Base-by-base conservation (phyloP, 2,888 invertebrate species). In the Mesochorus sp. region DNA sequence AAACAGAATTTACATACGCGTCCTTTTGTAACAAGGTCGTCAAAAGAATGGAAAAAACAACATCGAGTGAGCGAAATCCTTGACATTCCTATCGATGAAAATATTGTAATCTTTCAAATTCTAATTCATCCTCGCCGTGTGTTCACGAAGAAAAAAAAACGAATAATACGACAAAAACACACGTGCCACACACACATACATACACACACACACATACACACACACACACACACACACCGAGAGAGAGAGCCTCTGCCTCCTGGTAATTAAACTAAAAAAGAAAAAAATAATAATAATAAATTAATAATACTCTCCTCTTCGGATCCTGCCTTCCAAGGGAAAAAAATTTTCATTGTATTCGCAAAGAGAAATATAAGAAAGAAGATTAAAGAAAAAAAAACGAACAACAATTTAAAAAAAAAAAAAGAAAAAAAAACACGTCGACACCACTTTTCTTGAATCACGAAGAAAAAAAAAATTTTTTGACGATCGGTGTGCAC, bases 381-480 rank as follows among this genome's bases (percentile, higher is more conserved):
- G 68, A 75, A 77, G 78, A 79, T 72, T 47, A 55, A 66, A 66
- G 31, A 77, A 74, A 68, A 62, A 81, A 81, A 80, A 81, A 77
- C 72, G 80, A 59, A 81, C 37, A 66, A 78, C 72, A 74, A 76
- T 24, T 2, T 34, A 37, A 62, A 73, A 53, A 79, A 67, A 74
- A 80, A 68, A 76, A 75, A 80, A 76, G 78, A 68, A n/a, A 83
- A 76, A 76, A 80, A 81, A 80, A 84, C 85, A 86, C 89, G 89
- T 90, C 89, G 89, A 90, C 90, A 90, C 90, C 90, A 90, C 90
- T 89, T 87, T 85, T 87, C 84, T 89, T 88, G 86, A 81, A 85
- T 85, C 83, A 86, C 83, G 86, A 86, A 80, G 70, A 72, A 73
- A 57, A 10, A 47, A 17, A 47, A 10, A 19, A 19, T 59, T 72